phyloP scores from a whole-genome alignment of 2,888 invertebrate genomes.

The Zele albiditarsus region DNA sequence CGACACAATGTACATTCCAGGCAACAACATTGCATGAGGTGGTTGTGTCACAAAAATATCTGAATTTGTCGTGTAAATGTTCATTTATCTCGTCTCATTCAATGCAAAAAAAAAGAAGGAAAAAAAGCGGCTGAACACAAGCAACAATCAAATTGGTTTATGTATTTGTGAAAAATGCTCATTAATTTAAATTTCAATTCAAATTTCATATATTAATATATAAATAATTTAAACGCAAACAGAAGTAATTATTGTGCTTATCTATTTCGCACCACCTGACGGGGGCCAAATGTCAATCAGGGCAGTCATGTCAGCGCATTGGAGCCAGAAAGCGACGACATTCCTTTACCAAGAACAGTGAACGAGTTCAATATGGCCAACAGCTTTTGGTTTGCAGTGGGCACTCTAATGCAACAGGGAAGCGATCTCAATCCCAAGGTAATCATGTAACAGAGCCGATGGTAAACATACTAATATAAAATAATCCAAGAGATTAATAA shows the following conservation, averaged over 20 bases:
- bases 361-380: constrained; percentile 91
- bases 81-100: background rate
- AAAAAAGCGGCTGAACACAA: background rate
- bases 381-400: constrained; percentile 97
- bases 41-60: constrained; percentile 20
- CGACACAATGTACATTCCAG: constrained; percentile 42
- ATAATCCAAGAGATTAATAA: background rate
- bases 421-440: constrained; percentile 95
- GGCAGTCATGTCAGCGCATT: constrained; percentile 69
- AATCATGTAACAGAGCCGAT: constrained; percentile 68
- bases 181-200: background rate
- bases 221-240: background rate
- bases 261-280: constrained; percentile 66
- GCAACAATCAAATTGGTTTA: background rate
- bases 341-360: constrained; percentile 74
- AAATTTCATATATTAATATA: background rate
- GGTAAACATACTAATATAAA: background rate
- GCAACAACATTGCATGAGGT: constrained; percentile 21
- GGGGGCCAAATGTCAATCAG: constrained; percentile 59
- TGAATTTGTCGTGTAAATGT: constrained; percentile 32
- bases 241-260: constrained; percentile 44
- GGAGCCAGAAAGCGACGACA: constrained; percentile 69
- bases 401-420: constrained; percentile 95
- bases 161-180: constrained; percentile 2
- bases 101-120: background rate